Base-by-base conservation (phyloP, 1,140 invertebrate species). In the Thereuonema tuberculata region DNA sequence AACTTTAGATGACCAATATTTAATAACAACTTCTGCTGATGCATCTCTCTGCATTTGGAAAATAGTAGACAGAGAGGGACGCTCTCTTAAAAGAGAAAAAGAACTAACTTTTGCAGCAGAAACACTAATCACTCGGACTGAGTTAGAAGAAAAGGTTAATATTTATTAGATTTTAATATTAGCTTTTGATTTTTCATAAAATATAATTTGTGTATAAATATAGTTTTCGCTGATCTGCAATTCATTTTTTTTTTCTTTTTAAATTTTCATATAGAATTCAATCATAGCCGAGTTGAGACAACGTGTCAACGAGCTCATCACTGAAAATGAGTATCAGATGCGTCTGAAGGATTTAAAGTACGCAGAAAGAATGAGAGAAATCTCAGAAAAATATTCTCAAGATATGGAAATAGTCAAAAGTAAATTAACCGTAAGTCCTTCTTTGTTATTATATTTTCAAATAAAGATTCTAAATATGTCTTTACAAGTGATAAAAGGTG, bases 21-120 rank as follows among this genome's bases (percentile, higher is more conserved):
- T 93, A 25, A 78, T 93, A 27, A 86, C 85, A 5, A 79, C 83
- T 3, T 82, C 83, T 1, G 74, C 77, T 62, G 86, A 88, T 68
- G 84, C 88, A 0, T 83, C 83, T 0, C 77, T 95, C 17, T 85
- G 87, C 58, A 77, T 94, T 59, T 96, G 92, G 91, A 82, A 83
- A 67, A 69, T 94, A 27, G 76, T 80, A 1, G 83, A 85, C 66
- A 78, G 81, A n/a, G 87, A 91, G 66, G 83, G 82, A 1, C 80
- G 83, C 70, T 75, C 81, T 0, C 73, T 84, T 2, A 81, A 82
- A 56, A 69, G 84, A 49, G 83, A 87, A 67, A 82, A 84, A 70
- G 85, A 89, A 63, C 78, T 86, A 50, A 72, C 78, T 25, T 85
- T 85, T 66, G 83, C 84, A 0, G 83, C 83, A 58, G 88, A 93